These are phyloP conservation scores for Empidonax alnorum DNA, from an alignment of 2,113 vertebrate genomes.

Conservation along the genomic window DNA sequence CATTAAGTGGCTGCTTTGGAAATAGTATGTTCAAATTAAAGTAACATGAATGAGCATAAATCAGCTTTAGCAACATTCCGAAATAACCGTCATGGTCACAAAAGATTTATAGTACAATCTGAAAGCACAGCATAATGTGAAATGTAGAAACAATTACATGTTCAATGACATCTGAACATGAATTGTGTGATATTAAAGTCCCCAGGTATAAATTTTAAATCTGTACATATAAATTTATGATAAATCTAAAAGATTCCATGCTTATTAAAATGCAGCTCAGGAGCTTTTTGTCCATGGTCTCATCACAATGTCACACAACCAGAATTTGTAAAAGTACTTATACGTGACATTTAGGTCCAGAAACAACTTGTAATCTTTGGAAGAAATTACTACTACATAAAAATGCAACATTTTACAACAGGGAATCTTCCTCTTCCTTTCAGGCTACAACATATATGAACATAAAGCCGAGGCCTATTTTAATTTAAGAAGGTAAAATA, in stretches of 20 bases:
- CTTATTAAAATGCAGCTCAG: conserved; percentile 74
- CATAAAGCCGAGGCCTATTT: conserved; percentile 43
- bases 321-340: conserved; percentile 65
- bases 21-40: conserved; percentile 78
- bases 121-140: conserved; percentile 78
- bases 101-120: conserved; percentile 76
- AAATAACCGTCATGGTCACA: conserved; percentile 73
- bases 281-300: conserved; percentile 62
- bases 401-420: conserved; percentile 44
- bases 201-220: conserved; percentile 80
- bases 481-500: conserved; percentile 48
- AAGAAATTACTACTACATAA: conserved; percentile 66
- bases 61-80: conserved; percentile 72
- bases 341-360: conserved; percentile 59
- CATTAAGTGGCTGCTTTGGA: conserved; percentile 69
- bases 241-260: conserved; percentile 74
- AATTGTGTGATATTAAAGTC: conserved; percentile 75
- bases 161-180: conserved; percentile 76
- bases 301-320: conserved; percentile 67
- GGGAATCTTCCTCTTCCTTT: conserved; percentile 19
- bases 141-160: conserved; percentile 81
- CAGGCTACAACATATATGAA: background rate
- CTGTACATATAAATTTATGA: conserved; percentile 77
- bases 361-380: conserved; percentile 72
- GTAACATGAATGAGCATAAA: conserved; percentile 78